A percentile compares a stretch with the other conserved stretches of the same genome.
Evolutionary conservation across 2,113 vertebrate species (phyloP).

Genomic region (Platichthys flesus): DNA sequence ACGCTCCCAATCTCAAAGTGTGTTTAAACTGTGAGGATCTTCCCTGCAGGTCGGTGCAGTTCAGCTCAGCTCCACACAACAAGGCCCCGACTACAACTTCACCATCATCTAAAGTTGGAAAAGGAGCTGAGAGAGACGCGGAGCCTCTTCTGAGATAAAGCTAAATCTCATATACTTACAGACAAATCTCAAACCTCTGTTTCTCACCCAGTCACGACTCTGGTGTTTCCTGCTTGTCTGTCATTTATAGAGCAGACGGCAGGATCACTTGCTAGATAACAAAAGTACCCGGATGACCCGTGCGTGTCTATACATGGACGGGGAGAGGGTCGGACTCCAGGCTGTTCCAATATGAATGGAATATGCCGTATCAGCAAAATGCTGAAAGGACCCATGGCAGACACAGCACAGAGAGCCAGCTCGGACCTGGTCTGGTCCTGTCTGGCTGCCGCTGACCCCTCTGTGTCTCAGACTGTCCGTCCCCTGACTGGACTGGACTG

Average conservation of each 20-base stretch:
- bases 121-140: no score
- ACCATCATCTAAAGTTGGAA: background rate
- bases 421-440: slow-evolving; percentile 29
- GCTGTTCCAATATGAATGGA: background rate
- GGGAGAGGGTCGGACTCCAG: background rate
- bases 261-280: background rate
- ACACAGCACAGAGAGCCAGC: slow-evolving; percentile 41
- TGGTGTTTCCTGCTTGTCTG: background rate
- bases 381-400: background rate
- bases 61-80: background rate
- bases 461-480: slow-evolving; percentile 1
- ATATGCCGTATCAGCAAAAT: background rate
- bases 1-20: slow-evolving; percentile 52
- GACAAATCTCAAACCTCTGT: background rate
- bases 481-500: no score
- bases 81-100: background rate
- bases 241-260: background rate
- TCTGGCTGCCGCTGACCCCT: slow-evolving; percentile 30
- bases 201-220: background rate
- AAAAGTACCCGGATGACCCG: background rate
- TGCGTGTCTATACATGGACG: background rate
- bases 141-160: no score
- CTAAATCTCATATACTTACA: background rate
- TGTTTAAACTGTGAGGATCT: background rate
- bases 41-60: background rate